phyloP scores from a whole-genome alignment of 2,113 vertebrate genomes.

The Calyptommatus sinebrachiatus region DNA sequence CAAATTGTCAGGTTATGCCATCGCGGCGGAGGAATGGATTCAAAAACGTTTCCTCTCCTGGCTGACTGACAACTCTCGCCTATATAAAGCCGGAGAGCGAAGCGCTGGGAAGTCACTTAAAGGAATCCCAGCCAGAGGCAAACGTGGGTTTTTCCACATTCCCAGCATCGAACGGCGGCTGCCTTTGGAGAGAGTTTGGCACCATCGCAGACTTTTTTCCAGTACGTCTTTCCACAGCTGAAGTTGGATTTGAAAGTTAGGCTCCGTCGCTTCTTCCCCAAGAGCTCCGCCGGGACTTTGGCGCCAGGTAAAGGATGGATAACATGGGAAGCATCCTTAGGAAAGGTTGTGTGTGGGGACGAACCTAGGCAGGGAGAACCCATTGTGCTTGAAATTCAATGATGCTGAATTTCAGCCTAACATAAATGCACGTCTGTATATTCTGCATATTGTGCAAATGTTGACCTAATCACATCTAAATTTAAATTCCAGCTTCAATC shows the following conservation, averaged over 20 bases:
- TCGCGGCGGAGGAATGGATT: slow-evolving; percentile 60
- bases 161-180: no score
- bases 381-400: not conserved
- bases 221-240: no score
- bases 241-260: not conserved
- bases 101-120: slow-evolving; percentile 9
- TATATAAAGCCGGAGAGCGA: slow-evolving; percentile 73
- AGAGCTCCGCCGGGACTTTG: not conserved
- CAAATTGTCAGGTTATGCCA: slow-evolving; percentile 75
- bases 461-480: no score
- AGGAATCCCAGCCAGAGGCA: not conserved
- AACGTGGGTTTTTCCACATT: not conserved
- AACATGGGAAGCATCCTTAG: not conserved
- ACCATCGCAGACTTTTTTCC: not conserved
- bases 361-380: not conserved
- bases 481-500: no score
- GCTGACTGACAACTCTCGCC: slow-evolving; percentile 74
- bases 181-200: not conserved
- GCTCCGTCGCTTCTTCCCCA: no score
- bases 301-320: slow-evolving; percentile 51
- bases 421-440: not conserved
- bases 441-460: no score
- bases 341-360: no score
- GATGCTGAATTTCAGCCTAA: not conserved
- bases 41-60: slow-evolving; percentile 51